Base-by-base conservation (phyloP, 2,797 vertebrate species). In the Sandelia bainsii region DNA sequence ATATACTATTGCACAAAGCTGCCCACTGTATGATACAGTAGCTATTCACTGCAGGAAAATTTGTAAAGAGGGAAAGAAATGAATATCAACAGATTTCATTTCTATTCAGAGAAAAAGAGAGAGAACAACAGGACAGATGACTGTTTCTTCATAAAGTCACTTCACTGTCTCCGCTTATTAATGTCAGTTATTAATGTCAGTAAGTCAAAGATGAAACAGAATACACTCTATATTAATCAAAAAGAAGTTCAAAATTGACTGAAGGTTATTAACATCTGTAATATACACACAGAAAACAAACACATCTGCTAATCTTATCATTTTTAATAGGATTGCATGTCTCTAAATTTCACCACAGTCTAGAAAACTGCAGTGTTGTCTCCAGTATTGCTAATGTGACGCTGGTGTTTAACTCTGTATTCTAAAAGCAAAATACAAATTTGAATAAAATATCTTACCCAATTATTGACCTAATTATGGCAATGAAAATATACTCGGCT, bases 141-240 rank as follows among this genome's bases (percentile, higher is more conserved):
- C 22, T 32, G 25, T 20, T 66, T 83, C 19, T 54, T 72, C 40
- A 32, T 5, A 58, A 75, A 69, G 54, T 60, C 62, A 16, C 29
- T 75, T 59, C 19, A 44, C n/a, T 61, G 29, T 52, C 42, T 61
- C 22, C 37, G 29, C 53, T 63, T 37, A 37, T 37, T 37, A 14
- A 42, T 42, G 40, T 13, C 40, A 39, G 29, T 61, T 42, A 42
- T 42, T 42, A 19, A 45, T 45, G 44, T 19, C 44, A 44, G 6
- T 16, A 61, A 80, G 72, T 74, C 69, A 68, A 58, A 84, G 63
- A 78, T 39, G 56, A 78, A 81, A 50, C 20, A 19, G 19, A 82
- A 61, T 62, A 17, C 34, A 20, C 34, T 6, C 17, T 14, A n/a
- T 54, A 40, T 76, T 75, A 22, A 72, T 81, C 32, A 80, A 66